Percentiles rank a stretch among this genome's conserved stretches.
phyloP scores from a whole-genome alignment of 2,113 vertebrate genomes.

The Bubo scandiacus region DNA sequence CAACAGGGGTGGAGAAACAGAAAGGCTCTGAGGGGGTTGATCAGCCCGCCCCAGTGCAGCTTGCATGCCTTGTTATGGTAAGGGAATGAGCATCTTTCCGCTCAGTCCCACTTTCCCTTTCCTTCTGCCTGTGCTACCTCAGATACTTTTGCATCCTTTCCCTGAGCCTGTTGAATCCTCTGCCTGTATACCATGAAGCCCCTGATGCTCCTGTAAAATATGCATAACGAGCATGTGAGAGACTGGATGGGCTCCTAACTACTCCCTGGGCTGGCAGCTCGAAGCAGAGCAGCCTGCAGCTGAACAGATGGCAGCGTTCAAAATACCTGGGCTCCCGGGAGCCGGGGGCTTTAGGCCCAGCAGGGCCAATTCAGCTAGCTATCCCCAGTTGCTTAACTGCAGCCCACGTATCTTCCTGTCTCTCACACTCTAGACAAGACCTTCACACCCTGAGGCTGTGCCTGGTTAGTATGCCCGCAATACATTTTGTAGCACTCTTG shows the following conservation, averaged over 20 bases:
- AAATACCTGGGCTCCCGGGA: background rate
- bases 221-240: background rate
- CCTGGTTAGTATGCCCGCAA: background rate
- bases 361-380: background rate
- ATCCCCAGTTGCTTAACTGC: background rate
- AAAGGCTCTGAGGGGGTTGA: accelerated
- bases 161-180: background rate
- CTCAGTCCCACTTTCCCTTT: background rate
- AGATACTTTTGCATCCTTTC: background rate
- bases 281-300: background rate
- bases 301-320: background rate
- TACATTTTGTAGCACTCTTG: background rate
- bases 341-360: background rate
- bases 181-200: background rate
- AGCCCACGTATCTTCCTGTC: background rate
- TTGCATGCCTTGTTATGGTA: accelerated
- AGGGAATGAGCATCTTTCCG: background rate
- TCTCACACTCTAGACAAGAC: background rate
- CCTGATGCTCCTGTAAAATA: background rate
- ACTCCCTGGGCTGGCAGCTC: background rate
- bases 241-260: background rate
- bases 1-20: background rate
- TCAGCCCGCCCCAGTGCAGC: background rate
- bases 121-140: background rate
- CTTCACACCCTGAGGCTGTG: background rate